Evolutionary conservation across 2,888 invertebrate species (phyloP).

Genomic region (Odontomyia ornata): DNA sequence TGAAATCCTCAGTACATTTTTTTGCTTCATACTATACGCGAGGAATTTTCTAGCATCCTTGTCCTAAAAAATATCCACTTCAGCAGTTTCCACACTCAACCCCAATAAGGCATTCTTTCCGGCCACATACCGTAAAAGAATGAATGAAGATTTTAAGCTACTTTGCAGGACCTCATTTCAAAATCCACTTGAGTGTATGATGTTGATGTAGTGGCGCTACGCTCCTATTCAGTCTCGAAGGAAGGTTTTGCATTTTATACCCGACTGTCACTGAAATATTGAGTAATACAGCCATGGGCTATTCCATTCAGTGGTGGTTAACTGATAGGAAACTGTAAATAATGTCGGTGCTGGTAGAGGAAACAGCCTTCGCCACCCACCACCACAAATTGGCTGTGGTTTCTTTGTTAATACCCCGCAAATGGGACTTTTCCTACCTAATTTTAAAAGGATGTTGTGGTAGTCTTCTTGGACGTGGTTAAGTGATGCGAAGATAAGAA

Average conservation of each 20-base stretch:
- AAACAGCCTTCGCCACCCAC: not conserved
- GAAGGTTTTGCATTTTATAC: slow-evolving; percentile 36
- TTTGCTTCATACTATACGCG: not conserved
- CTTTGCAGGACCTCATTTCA: not conserved
- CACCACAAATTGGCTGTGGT: not conserved
- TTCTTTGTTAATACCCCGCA: slow-evolving; percentile 9
- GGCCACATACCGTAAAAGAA: not conserved
- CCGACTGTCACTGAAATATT: slow-evolving; percentile 41
- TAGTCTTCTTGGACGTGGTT: not conserved
- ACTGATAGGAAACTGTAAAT: slow-evolving; percentile 36
- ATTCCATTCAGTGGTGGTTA: slow-evolving; percentile 17
- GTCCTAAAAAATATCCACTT: not conserved
- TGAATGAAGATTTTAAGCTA: not conserved
- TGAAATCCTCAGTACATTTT: not conserved
- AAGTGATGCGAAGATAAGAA: too few relatives aligned
- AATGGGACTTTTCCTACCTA: not conserved
- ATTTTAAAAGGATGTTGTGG: not conserved
- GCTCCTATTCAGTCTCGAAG: not conserved
- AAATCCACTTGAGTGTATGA: slow-evolving; percentile 7
- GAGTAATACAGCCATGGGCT: slow-evolving; percentile 35
- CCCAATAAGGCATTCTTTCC: not conserved
- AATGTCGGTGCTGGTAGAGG: not conserved
- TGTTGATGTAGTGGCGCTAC: not conserved
- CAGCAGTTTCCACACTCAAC: too few relatives aligned
- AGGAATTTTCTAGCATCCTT: not conserved